These are phyloP conservation scores for Pavo muticus DNA, from an alignment of 2,113 vertebrate genomes.

Conservation along the genomic window DNA sequence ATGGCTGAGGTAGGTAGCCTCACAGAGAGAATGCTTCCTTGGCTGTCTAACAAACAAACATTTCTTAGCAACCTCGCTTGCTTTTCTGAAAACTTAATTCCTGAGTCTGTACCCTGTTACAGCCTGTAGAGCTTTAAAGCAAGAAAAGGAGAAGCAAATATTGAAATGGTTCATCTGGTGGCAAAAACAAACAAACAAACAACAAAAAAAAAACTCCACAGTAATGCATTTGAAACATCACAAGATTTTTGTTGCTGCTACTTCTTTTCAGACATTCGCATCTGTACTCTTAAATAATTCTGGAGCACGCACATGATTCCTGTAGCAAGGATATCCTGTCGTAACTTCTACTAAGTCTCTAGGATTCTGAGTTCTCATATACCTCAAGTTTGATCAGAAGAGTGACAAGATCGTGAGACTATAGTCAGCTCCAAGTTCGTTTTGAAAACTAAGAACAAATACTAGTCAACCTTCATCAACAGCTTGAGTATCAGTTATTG, in stretches of 20 bases:
- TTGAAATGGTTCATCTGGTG: background rate
- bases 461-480: background rate
- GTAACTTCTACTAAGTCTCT: background rate
- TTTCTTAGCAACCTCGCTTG: background rate
- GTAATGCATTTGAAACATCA: background rate
- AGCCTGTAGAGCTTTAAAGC: background rate
- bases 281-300: background rate
- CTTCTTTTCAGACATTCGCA: background rate
- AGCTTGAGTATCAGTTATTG: background rate
- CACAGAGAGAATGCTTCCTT: background rate
- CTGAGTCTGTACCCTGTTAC: background rate
- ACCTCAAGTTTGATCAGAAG: background rate
- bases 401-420: background rate
- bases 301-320: background rate
- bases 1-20: background rate
- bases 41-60: conserved; percentile 1
- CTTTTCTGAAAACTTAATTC: background rate
- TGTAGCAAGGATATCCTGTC: background rate
- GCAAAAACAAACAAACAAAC: background rate
- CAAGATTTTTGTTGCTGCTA: background rate
- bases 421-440: background rate
- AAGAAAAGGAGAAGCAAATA: background rate
- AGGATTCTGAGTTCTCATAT: background rate
- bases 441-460: background rate
- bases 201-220: background rate